These are phyloP conservation scores for Cebus imitator DNA, from an alignment of 2,113 vertebrate genomes.

Conservation along the genomic window DNA sequence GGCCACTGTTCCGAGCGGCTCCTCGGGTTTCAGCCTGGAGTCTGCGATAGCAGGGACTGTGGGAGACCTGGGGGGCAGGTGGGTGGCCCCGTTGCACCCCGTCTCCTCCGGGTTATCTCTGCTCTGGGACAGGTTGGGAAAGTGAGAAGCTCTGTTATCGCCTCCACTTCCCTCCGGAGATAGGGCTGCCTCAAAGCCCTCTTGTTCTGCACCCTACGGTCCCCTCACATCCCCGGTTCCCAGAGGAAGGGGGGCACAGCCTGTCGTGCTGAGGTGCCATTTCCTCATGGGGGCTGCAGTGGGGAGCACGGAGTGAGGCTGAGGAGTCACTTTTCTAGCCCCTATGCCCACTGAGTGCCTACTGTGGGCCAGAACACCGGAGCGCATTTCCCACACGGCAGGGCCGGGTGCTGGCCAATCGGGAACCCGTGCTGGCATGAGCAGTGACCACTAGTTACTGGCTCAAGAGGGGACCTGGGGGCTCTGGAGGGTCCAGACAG, in stretches of 20 bases:
- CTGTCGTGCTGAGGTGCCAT: not conserved
- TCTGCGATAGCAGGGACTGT: not conserved
- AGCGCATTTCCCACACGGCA: not conserved
- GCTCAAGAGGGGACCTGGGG: not conserved
- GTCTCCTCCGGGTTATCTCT: slow-evolving; percentile 73
- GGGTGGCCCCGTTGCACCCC: not conserved
- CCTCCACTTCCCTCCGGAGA: slow-evolving; percentile 83
- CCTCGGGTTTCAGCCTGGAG: slow-evolving; percentile 64
- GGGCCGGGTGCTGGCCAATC: too few species aligned
- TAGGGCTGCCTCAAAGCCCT: slow-evolving; percentile 80
- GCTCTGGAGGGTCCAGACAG: not conserved
- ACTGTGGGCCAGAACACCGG: not conserved
- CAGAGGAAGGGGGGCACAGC: not conserved
- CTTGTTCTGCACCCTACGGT: slow-evolving; percentile 76
- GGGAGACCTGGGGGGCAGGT: slow-evolving; percentile 36
- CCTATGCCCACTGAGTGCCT: not conserved
- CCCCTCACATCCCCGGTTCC: not conserved
- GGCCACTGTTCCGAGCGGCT: slow-evolving; percentile 27
- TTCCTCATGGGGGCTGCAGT: not conserved
- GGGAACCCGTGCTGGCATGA: not conserved
- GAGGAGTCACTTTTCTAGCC: too few species aligned
- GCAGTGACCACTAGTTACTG: not conserved
- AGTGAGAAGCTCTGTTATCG: slow-evolving; percentile 85
- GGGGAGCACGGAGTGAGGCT: not conserved
- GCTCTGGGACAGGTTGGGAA: slow-evolving; percentile 78